phyloP scores from a whole-genome alignment of 2,888 invertebrate genomes.

The Leptarthrus brevirostris region DNA sequence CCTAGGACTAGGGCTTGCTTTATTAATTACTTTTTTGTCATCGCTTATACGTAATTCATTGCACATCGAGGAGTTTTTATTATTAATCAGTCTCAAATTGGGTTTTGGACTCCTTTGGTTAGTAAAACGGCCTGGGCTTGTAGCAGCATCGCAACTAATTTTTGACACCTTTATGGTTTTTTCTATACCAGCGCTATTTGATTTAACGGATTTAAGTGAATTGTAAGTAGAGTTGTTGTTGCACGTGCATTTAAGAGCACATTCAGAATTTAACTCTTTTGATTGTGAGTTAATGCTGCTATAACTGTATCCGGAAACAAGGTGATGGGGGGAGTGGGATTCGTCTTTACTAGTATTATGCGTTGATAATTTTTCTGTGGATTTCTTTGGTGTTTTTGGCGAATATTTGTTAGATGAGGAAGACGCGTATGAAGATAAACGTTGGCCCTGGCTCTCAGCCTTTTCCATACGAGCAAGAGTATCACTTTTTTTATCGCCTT shows the following conservation, averaged over 20 bases:
- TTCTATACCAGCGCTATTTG: neutral
- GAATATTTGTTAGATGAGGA: conserved; percentile 55
- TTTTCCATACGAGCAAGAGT: conserved; percentile 55
- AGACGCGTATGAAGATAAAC: conserved; percentile 57
- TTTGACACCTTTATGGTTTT: conserved; percentile 49
- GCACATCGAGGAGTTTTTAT: conserved; percentile 15
- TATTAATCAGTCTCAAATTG: conserved; percentile 44
- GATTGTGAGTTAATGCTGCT: conserved; percentile 50
- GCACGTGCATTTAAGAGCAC: conserved; percentile 56
- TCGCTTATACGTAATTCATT: conserved; percentile 50
- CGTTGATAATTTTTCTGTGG: conserved; percentile 48
- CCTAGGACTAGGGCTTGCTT: conserved; percentile 55
- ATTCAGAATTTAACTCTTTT: conserved; percentile 46
- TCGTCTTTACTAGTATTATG: conserved; percentile 56
- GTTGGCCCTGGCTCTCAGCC: conserved; percentile 58
- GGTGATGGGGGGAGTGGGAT: conserved; percentile 56
- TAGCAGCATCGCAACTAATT: conserved; percentile 57
- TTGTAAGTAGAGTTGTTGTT: conserved; percentile 40
- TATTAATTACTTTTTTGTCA: conserved; percentile 49
- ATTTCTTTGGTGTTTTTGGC: conserved; percentile 54
- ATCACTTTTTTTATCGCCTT: conserved; percentile 20
- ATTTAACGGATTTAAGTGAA: conserved; percentile 47
- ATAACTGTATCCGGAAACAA: conserved; percentile 50
- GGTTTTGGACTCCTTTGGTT: conserved; percentile 48
- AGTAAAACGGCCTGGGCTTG: conserved; percentile 56